Conservation (phyloP, 2,113 vertebrate species). For the Tyrannus savana region DNA sequence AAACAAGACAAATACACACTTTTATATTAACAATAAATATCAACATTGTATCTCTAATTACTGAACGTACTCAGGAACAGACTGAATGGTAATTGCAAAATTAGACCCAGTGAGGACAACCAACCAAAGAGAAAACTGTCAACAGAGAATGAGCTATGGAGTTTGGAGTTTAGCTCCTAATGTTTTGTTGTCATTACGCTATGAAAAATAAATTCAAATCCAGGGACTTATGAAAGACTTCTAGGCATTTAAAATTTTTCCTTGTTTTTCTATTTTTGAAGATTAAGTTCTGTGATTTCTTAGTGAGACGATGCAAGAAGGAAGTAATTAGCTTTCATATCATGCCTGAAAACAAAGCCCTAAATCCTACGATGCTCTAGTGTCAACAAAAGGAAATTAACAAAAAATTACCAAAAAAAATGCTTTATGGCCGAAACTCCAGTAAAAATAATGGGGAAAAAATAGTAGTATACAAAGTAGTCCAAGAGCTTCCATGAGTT, state of each 20-base stretch:
- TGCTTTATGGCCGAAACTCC: not conserved
- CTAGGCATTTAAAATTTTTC: not conserved
- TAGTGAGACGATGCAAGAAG: slow-evolving; percentile 14
- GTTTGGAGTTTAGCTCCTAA: not conserved
- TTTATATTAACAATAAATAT: not conserved
- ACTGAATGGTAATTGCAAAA: not conserved
- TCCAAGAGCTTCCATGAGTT: not conserved
- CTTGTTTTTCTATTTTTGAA: not conserved
- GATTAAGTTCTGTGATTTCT: slow-evolving; percentile 17
- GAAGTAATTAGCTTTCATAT: slow-evolving; percentile 46
- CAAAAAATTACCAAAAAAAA: not conserved
- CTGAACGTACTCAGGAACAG: not conserved
- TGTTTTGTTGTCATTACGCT: not conserved
- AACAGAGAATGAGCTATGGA: not conserved
- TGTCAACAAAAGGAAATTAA: slow-evolving; percentile 41
- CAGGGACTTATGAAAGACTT: not conserved
- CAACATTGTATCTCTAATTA: not conserved
- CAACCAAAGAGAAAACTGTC: not conserved
- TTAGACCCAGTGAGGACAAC: not conserved
- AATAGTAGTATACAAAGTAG: not conserved
- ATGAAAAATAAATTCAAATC: not conserved
- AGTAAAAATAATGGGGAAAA: not conserved
- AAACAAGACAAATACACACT: not conserved
- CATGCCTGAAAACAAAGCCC: slow-evolving; percentile 41
- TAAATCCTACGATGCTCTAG: slow-evolving; percentile 27